Evolutionary conservation across 2,888 invertebrate species (phyloP).

Genomic region (Caenorhabditis sulstoni): DNA sequence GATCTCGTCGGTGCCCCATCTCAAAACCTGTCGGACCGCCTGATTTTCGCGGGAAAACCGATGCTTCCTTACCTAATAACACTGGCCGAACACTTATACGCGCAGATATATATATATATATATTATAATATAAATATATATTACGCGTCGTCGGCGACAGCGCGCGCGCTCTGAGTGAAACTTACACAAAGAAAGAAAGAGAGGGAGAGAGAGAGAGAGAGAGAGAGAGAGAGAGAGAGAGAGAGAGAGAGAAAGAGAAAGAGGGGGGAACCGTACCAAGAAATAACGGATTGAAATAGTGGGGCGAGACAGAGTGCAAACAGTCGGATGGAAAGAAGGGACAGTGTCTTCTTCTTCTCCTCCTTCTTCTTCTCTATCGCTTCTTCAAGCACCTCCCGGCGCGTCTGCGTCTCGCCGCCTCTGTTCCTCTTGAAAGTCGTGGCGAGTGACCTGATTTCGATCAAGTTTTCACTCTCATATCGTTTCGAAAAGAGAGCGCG

Average conservation of each 20-base stretch:
- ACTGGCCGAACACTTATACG: constrained; percentile 17
- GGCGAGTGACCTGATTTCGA: constrained; percentile 57
- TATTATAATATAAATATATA: constrained; percentile 48
- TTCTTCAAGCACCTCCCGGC: constrained; percentile 27
- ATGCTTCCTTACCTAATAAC: background rate
- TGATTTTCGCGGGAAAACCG: no score
- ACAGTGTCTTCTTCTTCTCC: no score
- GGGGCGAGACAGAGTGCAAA: background rate
- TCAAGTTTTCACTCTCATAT: constrained; percentile 46
- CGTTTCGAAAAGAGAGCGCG: constrained; percentile 4
- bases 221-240: no score
- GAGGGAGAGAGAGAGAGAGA: background rate
- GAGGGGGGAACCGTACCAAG: no score
- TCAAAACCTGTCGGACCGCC: no score
- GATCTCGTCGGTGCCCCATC: background rate
- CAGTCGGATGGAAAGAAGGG: constrained; percentile 26
- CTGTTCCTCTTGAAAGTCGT: constrained; percentile 43
- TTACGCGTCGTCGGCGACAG: constrained; percentile 41
- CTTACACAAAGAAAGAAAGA: constrained; percentile 2
- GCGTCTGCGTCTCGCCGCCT: constrained; percentile 29
- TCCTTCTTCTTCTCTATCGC: no score
- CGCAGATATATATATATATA: constrained; percentile 20
- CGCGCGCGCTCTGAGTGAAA: constrained; percentile 7
- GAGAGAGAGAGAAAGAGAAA: background rate
- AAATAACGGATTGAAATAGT: constrained; percentile 1